Evolutionary conservation across 1,140 invertebrate species (phyloP), one percentile per base, ranked within the genome.

Genomic region (Bombus soroeensis): DNA sequence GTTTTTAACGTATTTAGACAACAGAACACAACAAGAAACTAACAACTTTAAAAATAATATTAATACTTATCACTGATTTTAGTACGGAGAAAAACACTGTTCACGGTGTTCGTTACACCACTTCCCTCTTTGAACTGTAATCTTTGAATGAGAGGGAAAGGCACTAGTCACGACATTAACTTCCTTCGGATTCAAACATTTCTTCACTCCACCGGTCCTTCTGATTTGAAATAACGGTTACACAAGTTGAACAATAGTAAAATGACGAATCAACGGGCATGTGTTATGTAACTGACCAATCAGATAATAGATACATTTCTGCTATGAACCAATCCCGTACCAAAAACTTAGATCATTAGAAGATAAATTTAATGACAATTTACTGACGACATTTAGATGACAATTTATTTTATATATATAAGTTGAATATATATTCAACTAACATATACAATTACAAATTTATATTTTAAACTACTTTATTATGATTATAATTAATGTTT

Each of bases 151-250:
- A 76, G 73, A 87, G 15, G 41, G 39, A n/a, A 82, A 83, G 53
- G 74, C 47, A 53, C 47, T 75, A 64, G n/a, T 6, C 39, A 59
- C 71, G 47, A 62, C 12, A n/a, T 6, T 22, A 68, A 9, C 68
- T 82, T 66, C 57, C 25, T 68, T 62, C 66, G 4, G 22, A 22
- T 70, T 74, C 53, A 90, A 81, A 74, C 81, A 62, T 87, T 68
- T 62, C 72, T 85, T 75, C 25, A 39, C 37, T 72, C 22, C 32
- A 83, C 72, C 90, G 87, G 86, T 89, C 88, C 79, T 87, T 84
- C 37, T 32, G 39, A 86, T 91, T 92, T 88, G 74, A 91, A 91
- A 91, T 64, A 89, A 89, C 91, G 85, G 92, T 92, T 92, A 88
- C 13, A 39, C n/a, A 70, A 66, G 6, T 43, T 47, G 47, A 34